Evolutionary conservation across 1,140 invertebrate genomes (phyloP).

Genomic region (Megalopta genalis): DNA sequence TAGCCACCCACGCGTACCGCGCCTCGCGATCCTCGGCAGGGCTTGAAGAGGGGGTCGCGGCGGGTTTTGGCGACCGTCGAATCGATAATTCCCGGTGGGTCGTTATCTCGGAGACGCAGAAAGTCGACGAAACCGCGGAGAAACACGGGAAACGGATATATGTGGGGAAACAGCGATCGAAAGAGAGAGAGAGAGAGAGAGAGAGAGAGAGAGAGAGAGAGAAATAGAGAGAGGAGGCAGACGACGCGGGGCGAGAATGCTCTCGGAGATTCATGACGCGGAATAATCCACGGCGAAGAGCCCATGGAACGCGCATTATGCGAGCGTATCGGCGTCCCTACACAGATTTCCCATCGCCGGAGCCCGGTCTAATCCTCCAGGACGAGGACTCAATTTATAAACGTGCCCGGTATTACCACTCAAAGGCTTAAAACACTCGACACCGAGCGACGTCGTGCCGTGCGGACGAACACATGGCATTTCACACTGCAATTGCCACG

Average conservation of each 20-base stretch:
- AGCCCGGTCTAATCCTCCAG: slow-evolving; percentile 61
- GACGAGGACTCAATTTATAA: slow-evolving; percentile 72
- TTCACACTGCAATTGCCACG: slow-evolving; percentile 68
- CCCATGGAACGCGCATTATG: slow-evolving; percentile 58
- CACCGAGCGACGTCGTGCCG: slow-evolving; percentile 50
- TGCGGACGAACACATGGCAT: slow-evolving; percentile 58
- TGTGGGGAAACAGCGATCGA: background rate
- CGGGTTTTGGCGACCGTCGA: background rate
- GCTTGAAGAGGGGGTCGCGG: too few relatives aligned
- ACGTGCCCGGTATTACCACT: slow-evolving; percentile 66
- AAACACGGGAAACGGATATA: background rate
- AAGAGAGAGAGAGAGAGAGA: background rate
- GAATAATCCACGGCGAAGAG: slow-evolving; percentile 64
- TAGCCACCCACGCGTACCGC: too few relatives aligned
- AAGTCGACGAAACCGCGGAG: slow-evolving; percentile 45
- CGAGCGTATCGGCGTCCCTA: slow-evolving; percentile 44
- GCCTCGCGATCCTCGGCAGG: too few relatives aligned
- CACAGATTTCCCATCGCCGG: slow-evolving; percentile 66
- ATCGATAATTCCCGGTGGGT: slow-evolving; percentile 19
- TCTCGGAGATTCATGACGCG: slow-evolving; percentile 64
- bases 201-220: too few relatives aligned
- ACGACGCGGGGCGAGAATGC: slow-evolving; percentile 18
- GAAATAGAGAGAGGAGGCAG: background rate
- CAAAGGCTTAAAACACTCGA: slow-evolving; percentile 71
- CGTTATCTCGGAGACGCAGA: slow-evolving; percentile 6